Base-by-base conservation (phyloP, 1,140 invertebrate genomes). In the Frieseomelitta varia region DNA sequence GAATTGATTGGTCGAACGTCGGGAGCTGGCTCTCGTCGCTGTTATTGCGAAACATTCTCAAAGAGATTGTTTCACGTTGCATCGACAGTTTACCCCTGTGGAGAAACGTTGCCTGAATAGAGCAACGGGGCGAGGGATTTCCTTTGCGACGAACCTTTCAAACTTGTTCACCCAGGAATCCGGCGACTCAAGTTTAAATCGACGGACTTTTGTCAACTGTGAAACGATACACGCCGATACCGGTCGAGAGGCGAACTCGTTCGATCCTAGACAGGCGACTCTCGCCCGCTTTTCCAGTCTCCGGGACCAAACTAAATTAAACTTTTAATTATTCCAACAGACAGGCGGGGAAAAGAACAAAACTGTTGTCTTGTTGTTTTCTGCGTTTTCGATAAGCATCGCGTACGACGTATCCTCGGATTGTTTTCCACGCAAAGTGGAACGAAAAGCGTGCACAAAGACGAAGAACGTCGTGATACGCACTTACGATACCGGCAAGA, bases 261-360 rank as follows among this genome's bases (percentile, higher is more conserved):
- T 84, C 81, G 63, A 84, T 79, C 61, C 61, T 63, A 39, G 65
- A 63, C 76, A 27, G 17, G 21, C 27, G 21, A 55, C n/a, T 24
- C n/a, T 21, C 74, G 39, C 39, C 39, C 6, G 39, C 21, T 2
- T 19, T 30, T 58, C 55, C 63, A 0, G 21, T 21, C 14, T 11
- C 14, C 8, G 8, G 8, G 24, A 2, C 34, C 39, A 27, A 83
- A 84, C 81, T 84, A 68, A 71, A 84, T 79, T 72, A 71, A 84
- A 84, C 81, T 84, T 84, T 84, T 84, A 84, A 84, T 84, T 84
- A 79, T 84, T 78, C 58, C n/a, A 53, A 69, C 12, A 19, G 75
- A 10, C 39, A 8, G 15, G 1, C 27, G 39, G 24, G 11, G 11
- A 47, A 47, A 53, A 21, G 30, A 47, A 34, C 27, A 21, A 19